These are phyloP conservation scores for Selenia dentaria DNA, from an alignment of 2,888 invertebrate genomes.

Conservation along the genomic window DNA sequence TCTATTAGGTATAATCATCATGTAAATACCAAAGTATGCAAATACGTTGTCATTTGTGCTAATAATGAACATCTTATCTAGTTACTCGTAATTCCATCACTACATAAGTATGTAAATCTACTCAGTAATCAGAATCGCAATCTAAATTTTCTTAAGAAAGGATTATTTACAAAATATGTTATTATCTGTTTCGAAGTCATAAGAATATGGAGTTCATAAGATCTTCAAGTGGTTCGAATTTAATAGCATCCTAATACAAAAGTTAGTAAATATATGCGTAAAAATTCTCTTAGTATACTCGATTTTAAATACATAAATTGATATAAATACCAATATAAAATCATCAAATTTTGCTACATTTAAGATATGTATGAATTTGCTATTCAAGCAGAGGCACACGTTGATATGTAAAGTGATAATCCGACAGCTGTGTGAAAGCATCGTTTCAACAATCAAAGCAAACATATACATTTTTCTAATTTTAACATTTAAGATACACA, in stretches of 20 bases:
- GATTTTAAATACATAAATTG: constrained; percentile 51
- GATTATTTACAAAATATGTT: constrained; percentile 77
- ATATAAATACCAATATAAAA: constrained; percentile 66
- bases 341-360: constrained; percentile 74
- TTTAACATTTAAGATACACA: constrained; percentile 38
- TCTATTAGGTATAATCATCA: too few species aligned
- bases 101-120: constrained; percentile 57
- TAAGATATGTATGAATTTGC: constrained; percentile 75
- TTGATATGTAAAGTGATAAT: constrained; percentile 79
- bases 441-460: constrained; percentile 76
- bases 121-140: constrained; percentile 53
- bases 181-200: constrained; percentile 78
- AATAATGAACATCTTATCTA: constrained; percentile 25
- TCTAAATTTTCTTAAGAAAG: constrained; percentile 62
- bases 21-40: constrained; percentile 13
- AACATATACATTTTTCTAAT: constrained; percentile 44
- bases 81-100: constrained; percentile 29
- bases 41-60: constrained; percentile 33
- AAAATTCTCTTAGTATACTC: constrained; percentile 75
- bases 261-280: constrained; percentile 74
- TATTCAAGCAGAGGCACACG: constrained; percentile 82
- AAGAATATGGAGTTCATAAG: constrained; percentile 83
- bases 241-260: constrained; percentile 73
- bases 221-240: constrained; percentile 75
- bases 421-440: constrained; percentile 63